Conservation (phyloP, 1,140 invertebrate species). For the Aricia agestis region DNA sequence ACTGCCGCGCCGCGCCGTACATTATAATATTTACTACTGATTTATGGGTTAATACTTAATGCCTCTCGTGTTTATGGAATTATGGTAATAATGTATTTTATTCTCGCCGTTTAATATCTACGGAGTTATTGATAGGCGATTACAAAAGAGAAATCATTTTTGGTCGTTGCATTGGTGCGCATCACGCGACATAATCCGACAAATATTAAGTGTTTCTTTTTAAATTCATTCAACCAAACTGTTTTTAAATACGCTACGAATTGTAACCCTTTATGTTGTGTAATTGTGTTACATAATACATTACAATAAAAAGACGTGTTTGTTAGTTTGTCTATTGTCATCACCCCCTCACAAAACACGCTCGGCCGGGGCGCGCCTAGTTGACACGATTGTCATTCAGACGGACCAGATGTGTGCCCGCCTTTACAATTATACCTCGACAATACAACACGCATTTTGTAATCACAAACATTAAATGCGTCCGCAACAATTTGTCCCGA, state of each 20-base stretch:
- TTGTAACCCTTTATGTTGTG: neutral
- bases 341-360: neutral
- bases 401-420: neutral
- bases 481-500: constrained; percentile 9
- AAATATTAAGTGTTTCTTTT: neutral
- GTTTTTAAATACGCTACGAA: neutral
- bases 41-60: neutral
- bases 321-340: neutral
- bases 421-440: neutral
- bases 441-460: constrained; percentile 1
- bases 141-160: neutral
- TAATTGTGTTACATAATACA: too few relatives aligned
- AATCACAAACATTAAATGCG: constrained; percentile 13
- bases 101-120: neutral
- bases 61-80: neutral
- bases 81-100: neutral
- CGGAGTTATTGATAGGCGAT: neutral
- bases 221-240: neutral
- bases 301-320: neutral
- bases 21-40: neutral
- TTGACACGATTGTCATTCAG: neutral
- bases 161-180: neutral
- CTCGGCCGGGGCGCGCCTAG: neutral
- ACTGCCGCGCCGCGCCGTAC: too few relatives aligned
- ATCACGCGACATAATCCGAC: neutral